Base-by-base conservation (phyloP, 2,797 vertebrate genomes). In the Galagoides demidoff region DNA sequence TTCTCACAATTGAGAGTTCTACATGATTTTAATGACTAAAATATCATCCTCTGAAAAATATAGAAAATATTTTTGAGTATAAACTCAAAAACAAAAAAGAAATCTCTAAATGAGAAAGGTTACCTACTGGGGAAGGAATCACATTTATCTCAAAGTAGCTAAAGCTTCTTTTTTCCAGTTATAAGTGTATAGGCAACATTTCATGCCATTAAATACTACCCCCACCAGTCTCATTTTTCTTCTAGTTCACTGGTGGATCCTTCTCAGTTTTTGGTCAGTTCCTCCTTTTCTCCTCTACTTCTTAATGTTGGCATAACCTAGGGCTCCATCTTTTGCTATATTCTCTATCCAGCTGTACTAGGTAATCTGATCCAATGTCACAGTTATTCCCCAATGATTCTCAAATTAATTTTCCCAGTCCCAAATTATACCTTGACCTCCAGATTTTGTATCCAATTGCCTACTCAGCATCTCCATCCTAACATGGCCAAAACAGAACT, bases 21-120 rank as follows among this genome's bases (percentile, higher is more conserved):
- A 61, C 20, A 64, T 61, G 31, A 92, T 64, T 52, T 78, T 79
- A 89, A 89, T 23, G 29, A 87, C 25, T 9, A 94, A 92, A 94
- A 63, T 55, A 70, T 34, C 27, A 82, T 76, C 23, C 76, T 76
- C 82, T 94, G 19, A 81, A 88, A 93, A 90, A 70, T 20, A 77
- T 55, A 31, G 57, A 34, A 79, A 96, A 45, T 74, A 92, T 92
- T 68, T 63, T 92, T 25, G 74, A 94, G 31, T 52, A 88, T 9
- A 74, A 86, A 82, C 45, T 68, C 90, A 25, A 64, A 78, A 95
- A 76, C 23, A 66, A 68, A 78, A 89, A 66, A 93, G 64, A 90
- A 93, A 39, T 52, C 49, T 95, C 52, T 90, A 90, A 82, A 37
- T 88, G 79, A 88, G 34, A 92, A 85, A 79, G 49, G 29, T 66